These are phyloP conservation scores for Natator depressus DNA, from an alignment of 2,113 vertebrate species.

Conservation along the genomic window DNA sequence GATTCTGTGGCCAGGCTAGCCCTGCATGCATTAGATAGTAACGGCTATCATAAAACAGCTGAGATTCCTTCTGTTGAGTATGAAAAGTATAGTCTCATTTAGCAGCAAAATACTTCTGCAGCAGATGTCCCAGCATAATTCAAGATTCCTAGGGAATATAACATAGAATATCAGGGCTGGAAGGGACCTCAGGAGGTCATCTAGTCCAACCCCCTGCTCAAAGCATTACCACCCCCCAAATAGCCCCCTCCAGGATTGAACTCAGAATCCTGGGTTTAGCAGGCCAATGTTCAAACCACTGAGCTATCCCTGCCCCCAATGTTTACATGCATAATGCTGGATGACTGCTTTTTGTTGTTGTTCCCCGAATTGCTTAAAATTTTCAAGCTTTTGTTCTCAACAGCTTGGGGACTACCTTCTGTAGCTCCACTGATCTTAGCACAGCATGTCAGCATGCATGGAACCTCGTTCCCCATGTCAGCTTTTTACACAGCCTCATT, in stretches of 20 bases:
- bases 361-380: not conserved
- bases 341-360: not conserved
- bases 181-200: no score
- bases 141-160: fast-evolving
- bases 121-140: not conserved
- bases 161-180: not conserved
- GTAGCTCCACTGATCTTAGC: not conserved
- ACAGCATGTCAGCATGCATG: not conserved
- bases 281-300: no score
- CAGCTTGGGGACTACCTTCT: not conserved
- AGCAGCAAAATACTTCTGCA: not conserved
- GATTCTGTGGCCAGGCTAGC: not conserved
- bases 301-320: no score
- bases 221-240: no score
- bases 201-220: no score
- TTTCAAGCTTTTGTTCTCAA: not conserved
- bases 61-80: not conserved
- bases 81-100: not conserved
- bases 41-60: not conserved
- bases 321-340: fast-evolving
- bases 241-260: no score
- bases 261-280: no score
- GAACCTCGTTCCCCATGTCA: not conserved
- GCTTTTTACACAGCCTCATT: not conserved
- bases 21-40: not conserved